Conservation (phyloP, 2,797 vertebrate genomes). For the Sphenodon punctatus region DNA sequence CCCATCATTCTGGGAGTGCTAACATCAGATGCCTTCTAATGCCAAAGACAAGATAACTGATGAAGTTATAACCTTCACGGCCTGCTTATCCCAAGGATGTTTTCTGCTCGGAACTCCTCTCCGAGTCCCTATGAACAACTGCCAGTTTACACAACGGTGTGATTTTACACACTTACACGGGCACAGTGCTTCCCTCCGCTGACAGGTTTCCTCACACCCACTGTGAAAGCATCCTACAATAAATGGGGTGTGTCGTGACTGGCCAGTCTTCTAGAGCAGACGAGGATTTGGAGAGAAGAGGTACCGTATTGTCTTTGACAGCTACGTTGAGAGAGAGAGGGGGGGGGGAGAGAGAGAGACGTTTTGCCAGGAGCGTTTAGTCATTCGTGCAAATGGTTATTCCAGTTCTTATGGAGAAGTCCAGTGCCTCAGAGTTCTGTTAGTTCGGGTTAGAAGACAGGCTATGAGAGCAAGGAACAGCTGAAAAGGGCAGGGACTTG, state of each 20-base stretch:
- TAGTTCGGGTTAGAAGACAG: slow-evolving; percentile 9
- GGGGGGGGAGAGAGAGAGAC: not conserved
- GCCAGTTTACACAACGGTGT: not conserved
- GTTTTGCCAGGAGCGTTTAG: slow-evolving; percentile 29
- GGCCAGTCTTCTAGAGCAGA: not conserved
- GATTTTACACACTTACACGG: not conserved
- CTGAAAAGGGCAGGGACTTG: slow-evolving; percentile 18
- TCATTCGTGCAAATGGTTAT: slow-evolving; percentile 37
- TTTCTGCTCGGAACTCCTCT: slow-evolving; percentile 9
- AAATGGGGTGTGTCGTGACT: rapidly evolving
- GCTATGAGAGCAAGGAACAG: not conserved
- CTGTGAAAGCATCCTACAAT: slow-evolving; percentile 10
- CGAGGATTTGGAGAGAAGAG: not conserved
- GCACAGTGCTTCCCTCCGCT: slow-evolving; percentile 7
- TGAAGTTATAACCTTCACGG: slow-evolving; percentile 13
- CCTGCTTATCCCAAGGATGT: slow-evolving; percentile 24
- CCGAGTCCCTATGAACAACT: not conserved
- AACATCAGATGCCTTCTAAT: slow-evolving; percentile 53
- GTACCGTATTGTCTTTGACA: not conserved
- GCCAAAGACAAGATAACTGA: slow-evolving; percentile 22
- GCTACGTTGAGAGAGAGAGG: not conserved
- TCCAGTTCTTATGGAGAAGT: slow-evolving; percentile 15
- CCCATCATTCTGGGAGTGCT: slow-evolving; percentile 42
- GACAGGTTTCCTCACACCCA: slow-evolving; percentile 8
- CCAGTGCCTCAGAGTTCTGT: slow-evolving; percentile 36